Evolutionary conservation across 2,797 vertebrate species (phyloP), one percentile per base, ranked within the genome.

Genomic region (Pampus argenteus): DNA sequence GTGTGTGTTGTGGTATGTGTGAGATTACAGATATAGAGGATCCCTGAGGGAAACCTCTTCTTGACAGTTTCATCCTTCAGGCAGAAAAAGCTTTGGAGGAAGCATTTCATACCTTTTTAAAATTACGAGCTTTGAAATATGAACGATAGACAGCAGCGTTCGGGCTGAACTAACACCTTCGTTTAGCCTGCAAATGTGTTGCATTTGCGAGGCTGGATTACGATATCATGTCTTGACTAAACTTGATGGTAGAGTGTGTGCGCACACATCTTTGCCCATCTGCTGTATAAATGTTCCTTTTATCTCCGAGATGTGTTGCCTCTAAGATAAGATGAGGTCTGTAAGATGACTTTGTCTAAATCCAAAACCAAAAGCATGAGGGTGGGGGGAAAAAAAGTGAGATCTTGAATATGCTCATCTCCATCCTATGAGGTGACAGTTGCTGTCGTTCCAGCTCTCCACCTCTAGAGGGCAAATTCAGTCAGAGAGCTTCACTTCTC

Each of bases 41-140:
- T 84, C 68, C 86, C 87, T 74, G 52, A 71, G 85, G 86, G 79
- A 83, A 67, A 28, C 23, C 51, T 76, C 74, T 86, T 63, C 62
- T 55, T 3, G 57, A 80, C 67, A 79, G 79, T 70, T 66, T 71
- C 64, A 77, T 84, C 78, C 76, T 84, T 64, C 69, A 72, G 75
- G 67, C 71, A 42, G 78, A 66, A 76, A 36, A 79, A 85, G 66
- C 82, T 88, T 76, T 44, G 67, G 62, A 77, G 68, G 72, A 83
- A 79, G 26, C 64, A 1, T 82, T 81, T 84, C 72, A 59, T 79
- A 79, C 79, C 57, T 83, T 84, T 83, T 83, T 13, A 77, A 77
- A 84, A 76, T 78, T 70, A 79, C 59, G 78, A 63, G 72, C 82
- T 82, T 82, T 76, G 69, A 87, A 90, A 81, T 59, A 66, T 36